These are phyloP conservation scores for Jordanella pulchra DNA, from an alignment of 2,797 vertebrate species.

Conservation along the genomic window DNA sequence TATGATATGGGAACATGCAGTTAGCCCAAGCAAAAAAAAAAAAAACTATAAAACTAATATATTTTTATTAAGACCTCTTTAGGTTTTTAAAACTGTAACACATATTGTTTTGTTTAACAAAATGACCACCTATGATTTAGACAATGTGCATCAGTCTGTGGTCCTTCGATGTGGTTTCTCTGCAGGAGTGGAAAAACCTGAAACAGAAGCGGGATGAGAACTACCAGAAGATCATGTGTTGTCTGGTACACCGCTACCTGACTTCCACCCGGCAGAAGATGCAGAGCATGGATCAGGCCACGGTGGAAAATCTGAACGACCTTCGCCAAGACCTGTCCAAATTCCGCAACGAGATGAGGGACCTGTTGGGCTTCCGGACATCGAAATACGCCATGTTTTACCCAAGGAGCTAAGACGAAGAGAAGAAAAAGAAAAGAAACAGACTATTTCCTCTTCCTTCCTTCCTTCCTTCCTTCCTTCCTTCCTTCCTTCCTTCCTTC, in stretches of 20 bases:
- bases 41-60: too few relatives aligned
- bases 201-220: conserved; percentile 96
- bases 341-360: conserved; percentile 97
- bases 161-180: conserved; percentile 1
- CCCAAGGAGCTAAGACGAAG: conserved; percentile 86
- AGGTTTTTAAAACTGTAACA: background rate
- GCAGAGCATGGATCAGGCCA: conserved; percentile 97
- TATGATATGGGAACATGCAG: too few relatives aligned
- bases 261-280: conserved; percentile 97
- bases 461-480: too few relatives aligned
- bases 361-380: conserved; percentile 96
- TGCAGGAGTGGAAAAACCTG: conserved; percentile 95
- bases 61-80: background rate
- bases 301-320: conserved; percentile 96
- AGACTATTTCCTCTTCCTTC: conserved; percentile 36
- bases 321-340: conserved; percentile 96
- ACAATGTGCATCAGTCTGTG: background rate
- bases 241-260: conserved; percentile 96
- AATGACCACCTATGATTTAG: background rate
- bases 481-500: too few relatives aligned
- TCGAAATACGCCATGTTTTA: conserved; percentile 99
- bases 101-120: background rate
- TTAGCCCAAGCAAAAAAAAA: too few relatives aligned
- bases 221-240: conserved; percentile 99
- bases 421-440: background rate